phyloP scores from a whole-genome alignment of 2,797 vertebrate genomes.

The Hylomyscus alleni region DNA sequence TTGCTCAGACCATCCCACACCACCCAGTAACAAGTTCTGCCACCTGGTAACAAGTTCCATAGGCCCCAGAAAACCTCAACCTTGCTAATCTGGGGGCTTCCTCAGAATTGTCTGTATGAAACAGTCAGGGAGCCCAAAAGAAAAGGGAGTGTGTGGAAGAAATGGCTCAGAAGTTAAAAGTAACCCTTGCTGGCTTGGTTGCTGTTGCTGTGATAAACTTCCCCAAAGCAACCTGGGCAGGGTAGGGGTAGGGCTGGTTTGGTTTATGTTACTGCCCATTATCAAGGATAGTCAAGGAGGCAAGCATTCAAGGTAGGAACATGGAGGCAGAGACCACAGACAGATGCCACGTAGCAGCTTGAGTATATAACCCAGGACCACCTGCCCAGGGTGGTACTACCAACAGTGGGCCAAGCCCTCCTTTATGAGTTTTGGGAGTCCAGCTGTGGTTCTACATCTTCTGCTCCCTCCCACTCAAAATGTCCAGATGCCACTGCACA shows the following conservation, averaged over 20 bases:
- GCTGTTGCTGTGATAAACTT: background rate
- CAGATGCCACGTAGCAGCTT: background rate
- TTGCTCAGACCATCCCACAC: background rate
- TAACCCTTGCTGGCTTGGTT: background rate
- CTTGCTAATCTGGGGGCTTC: no score
- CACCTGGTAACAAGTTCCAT: background rate
- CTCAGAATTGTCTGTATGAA: background rate
- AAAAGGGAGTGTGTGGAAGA: background rate
- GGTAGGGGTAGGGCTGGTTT: background rate
- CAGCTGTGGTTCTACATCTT: background rate
- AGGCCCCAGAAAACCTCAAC: background rate
- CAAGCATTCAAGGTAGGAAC: background rate
- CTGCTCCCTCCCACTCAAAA: background rate
- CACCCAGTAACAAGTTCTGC: background rate
- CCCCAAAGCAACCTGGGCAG: background rate
- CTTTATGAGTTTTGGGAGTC: background rate
- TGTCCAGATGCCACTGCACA: background rate
- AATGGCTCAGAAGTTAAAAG: background rate
- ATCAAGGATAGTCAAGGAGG: background rate
- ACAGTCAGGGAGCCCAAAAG: background rate
- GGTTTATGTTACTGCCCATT: background rate
- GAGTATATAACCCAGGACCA: background rate
- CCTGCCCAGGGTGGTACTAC: background rate
- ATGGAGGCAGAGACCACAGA: background rate
- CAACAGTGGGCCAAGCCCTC: background rate